Evolutionary conservation across 2,113 vertebrate species (phyloP), one percentile per base, ranked within the genome.

Genomic region (Pygoscelis adeliae): DNA sequence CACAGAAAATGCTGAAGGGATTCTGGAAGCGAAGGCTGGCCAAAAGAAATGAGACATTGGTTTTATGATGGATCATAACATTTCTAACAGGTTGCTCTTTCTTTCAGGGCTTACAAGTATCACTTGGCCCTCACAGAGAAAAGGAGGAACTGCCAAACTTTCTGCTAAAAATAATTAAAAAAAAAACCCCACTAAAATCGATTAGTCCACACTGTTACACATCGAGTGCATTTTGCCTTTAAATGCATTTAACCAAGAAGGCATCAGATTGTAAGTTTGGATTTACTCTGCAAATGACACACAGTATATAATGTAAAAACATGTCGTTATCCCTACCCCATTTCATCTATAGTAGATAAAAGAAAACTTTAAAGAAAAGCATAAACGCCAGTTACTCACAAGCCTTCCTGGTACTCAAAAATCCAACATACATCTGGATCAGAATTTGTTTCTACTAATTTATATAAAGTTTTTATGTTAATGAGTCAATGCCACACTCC

Each of bases 41-140:
- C 84, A 66, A 63, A 79, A 91, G 77, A 93, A 95, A 66, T 8
- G 27, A 91, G 92, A 49, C 36, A 3, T 11, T 73, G 59, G 25
- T 65, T 94, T 95, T 42, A 85, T 0, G 1, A 58, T 2, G n/a
- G 77, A 53, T 40, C 52, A 5, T 71, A 91, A 81, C 58, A 76
- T 71, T 87, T 89, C 66, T 70, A 89, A 85, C 70, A 66, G 67
- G 71, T 47, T 46, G 34, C 29, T 96, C 62, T 19, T 76, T 89
- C 72, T 87, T 84, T 55, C 83, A 56, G 29, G 36, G 36, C 27
- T 89, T 71, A 49, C 47, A 69, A 79, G 27, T 12, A 78, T 16
- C 69, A 27, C 59, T 93, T 66, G 40, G 73, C 22, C 71, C 59
- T 71, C 32, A n/a, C 30, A 79, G 20, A 63, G 34, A 56, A 78